phyloP scores from a whole-genome alignment of 2,113 vertebrate species.

The Hippopotamus amphibius region DNA sequence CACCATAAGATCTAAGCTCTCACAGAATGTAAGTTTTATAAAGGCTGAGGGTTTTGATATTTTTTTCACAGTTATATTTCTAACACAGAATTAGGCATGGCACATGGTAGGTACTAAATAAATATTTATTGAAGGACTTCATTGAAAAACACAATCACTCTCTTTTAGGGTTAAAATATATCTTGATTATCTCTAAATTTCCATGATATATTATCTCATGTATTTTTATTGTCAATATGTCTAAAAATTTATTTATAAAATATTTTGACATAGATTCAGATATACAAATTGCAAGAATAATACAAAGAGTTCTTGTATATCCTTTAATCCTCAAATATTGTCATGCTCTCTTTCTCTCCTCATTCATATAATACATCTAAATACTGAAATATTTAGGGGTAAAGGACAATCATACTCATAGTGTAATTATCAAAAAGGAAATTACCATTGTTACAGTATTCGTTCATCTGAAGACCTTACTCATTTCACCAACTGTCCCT shows the following conservation, averaged over 20 bases:
- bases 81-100: neutral
- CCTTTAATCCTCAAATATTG: slow-evolving; percentile 21
- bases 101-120: neutral
- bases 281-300: neutral
- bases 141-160: neutral
- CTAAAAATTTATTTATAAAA: neutral
- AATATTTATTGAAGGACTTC: neutral
- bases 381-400: neutral
- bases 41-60: neutral
- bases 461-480: neutral
- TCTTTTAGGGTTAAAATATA: neutral
- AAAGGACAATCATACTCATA: slow-evolving; percentile 1
- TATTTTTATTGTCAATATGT: neutral
- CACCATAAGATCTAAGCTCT: neutral
- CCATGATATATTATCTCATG: neutral
- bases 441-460: neutral
- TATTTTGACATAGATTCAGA: slow-evolving; percentile 19
- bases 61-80: slow-evolving; percentile 1
- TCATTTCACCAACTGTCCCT: neutral
- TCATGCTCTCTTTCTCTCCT: neutral
- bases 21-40: neutral
- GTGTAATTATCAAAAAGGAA: neutral
- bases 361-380: neutral
- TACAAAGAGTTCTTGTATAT: neutral
- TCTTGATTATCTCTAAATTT: neutral